Percentiles rank a stretch among this genome's conserved stretches.
Conservation (phyloP, 2,797 vertebrate genomes). For the Eulemur mongoz region DNA sequence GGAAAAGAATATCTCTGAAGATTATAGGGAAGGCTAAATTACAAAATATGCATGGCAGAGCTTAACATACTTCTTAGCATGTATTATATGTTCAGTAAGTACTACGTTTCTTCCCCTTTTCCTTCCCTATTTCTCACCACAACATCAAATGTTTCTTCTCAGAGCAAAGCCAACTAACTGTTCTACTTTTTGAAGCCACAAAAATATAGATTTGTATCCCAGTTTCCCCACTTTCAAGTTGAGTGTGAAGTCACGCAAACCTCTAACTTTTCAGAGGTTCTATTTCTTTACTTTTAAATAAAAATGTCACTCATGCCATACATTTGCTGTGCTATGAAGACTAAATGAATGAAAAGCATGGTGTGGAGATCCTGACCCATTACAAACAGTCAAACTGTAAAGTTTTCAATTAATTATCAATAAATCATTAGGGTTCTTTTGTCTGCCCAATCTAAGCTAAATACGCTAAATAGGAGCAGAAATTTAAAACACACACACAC, state of each 20-base stretch:
- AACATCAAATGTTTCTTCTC: not conserved
- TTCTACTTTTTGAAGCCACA: not conserved
- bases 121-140: not conserved
- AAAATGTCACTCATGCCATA: not conserved
- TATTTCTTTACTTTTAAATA: not conserved
- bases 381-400: not conserved
- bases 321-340: not conserved
- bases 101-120: not conserved
- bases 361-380: not conserved
- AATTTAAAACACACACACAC: not conserved
- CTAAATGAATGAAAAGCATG: not conserved
- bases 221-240: not conserved
- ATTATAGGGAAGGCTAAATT: slow-evolving; percentile 3
- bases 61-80: not conserved
- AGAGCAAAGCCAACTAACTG: not conserved
- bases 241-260: not conserved
- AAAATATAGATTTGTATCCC: not conserved
- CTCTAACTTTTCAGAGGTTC: not conserved
- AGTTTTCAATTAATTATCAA: not conserved
- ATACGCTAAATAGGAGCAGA: not conserved
- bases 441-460: not conserved
- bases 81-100: not conserved
- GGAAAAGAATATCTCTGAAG: not conserved
- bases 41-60: not conserved
- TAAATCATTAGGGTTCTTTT: not conserved